Base-by-base conservation (phyloP, 2,113 vertebrate genomes). In the Hoplias malabaricus region DNA sequence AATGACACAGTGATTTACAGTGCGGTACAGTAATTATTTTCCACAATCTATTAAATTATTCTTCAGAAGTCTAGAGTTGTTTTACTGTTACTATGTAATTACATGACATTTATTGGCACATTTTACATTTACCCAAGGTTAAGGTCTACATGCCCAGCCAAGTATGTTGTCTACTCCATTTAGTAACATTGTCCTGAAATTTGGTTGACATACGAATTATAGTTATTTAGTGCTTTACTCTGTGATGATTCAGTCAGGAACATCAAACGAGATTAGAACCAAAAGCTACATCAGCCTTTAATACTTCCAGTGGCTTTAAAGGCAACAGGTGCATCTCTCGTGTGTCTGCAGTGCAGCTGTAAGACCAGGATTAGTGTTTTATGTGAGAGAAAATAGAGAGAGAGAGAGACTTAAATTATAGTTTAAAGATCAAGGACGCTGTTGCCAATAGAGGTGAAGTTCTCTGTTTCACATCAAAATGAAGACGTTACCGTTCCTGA, bases 251-350 rank as follows among this genome's bases (percentile, higher is more conserved):
- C 40, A 68, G 40, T 29, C 21, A 19, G 10, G 36, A 43, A 34
- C 50, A 69, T 76, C 48, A 59, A 66, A 68, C 19, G 19, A 33
- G 27, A 54, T 57, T 12, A 16, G 36, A 76, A 76, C 21, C 36
- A 77, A 69, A 68, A 56, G 19, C 25, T 31, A 13, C 4, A 2
- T n/a, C 38, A 46, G 48, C 16, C 50, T 68, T 57, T 69, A 69
- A 77, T 69, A 29, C 54, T 34, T 33, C 5, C 48, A 33, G 25
- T 10, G 2, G 36, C 61, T 33, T 56, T 68, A 77, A 82, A 86
- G n/a, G 85, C 88, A 87, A 90, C 90, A 90, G 88, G 89, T 91
- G 83, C 67, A 11, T 34, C 31, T 62, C 29, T 34, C 16, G 16
- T 9, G 34, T 57, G 50, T 68, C 25, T 67, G 63, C 25, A 36